phyloP scores from a whole-genome alignment of 2,888 invertebrate genomes.

The Tortrix viridana region DNA sequence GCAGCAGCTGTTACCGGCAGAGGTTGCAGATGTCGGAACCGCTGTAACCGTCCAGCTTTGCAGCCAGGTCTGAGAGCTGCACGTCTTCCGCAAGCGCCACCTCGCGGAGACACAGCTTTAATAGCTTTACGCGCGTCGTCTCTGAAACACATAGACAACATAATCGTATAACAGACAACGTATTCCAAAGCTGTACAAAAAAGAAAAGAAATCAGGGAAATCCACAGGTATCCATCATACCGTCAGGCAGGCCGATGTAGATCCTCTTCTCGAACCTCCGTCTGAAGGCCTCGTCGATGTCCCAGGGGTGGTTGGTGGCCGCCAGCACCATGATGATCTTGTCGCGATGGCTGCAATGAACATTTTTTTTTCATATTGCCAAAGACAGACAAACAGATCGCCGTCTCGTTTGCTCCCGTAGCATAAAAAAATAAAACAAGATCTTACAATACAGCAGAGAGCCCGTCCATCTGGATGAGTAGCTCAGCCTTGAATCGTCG shows the following conservation, averaged over 20 bases:
- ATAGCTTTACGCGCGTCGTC: slow-evolving; percentile 86
- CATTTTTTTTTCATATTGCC: neutral
- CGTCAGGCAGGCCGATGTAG: slow-evolving; percentile 93
- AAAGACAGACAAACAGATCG: neutral
- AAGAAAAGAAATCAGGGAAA: too few species aligned
- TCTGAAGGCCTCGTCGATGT: slow-evolving; percentile 94
- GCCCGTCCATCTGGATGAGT: slow-evolving; percentile 95
- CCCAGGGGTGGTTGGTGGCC: slow-evolving; percentile 97
- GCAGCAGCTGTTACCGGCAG: slow-evolving; percentile 85
- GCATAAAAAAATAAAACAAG: too few species aligned
- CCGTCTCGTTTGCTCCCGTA: too few species aligned
- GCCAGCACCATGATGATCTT: slow-evolving; percentile 94
- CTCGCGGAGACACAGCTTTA: slow-evolving; percentile 88
- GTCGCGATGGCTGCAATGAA: slow-evolving; percentile 75
- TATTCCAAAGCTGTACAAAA: too few species aligned
- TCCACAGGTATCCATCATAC: slow-evolving; percentile 64
- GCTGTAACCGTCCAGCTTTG: slow-evolving; percentile 90
- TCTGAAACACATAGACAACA: slow-evolving; percentile 68
- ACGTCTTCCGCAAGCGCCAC: slow-evolving; percentile 86
- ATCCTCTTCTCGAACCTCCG: slow-evolving; percentile 94
- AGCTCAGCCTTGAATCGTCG: slow-evolving; percentile 93
- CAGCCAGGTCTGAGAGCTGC: slow-evolving; percentile 85
- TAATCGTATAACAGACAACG: too few species aligned
- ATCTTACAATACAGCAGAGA: slow-evolving; percentile 85
- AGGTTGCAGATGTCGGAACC: slow-evolving; percentile 95